Evolutionary conservation across 2,113 vertebrate genomes (phyloP).

Genomic region (Rhombomys opimus): DNA sequence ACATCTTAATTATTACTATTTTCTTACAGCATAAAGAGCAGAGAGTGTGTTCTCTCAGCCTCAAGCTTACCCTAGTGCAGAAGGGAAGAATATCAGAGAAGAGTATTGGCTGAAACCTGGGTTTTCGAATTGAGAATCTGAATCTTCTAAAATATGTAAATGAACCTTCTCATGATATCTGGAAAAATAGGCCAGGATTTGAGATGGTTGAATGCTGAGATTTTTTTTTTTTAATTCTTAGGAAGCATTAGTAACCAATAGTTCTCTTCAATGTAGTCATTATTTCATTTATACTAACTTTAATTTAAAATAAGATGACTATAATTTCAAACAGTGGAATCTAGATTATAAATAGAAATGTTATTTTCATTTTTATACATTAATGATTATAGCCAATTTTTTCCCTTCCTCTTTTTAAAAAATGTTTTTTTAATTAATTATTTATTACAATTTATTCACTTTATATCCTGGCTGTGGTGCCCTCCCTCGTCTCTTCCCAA

Average conservation of each 20-base stretch:
- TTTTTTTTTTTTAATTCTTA: not conserved
- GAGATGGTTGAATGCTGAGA: not conserved
- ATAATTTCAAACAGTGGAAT: conserved; percentile 29
- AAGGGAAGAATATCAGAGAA: not conserved
- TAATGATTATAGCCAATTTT: not conserved
- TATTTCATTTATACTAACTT: not conserved
- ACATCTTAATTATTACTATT: not conserved
- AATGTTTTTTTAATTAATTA: no score
- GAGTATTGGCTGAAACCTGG: not conserved
- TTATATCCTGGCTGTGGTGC: no score
- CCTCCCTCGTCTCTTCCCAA: no score
- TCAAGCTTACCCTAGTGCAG: no score
- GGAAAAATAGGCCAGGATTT: not conserved
- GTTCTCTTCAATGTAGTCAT: not conserved
- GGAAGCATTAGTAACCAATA: not conserved
- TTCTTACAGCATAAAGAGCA: not conserved
- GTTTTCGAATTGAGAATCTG: not conserved
- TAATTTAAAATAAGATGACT: not conserved
- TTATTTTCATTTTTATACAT: conserved; percentile 2
- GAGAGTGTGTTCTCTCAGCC: not conserved
- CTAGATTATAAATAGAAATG: not conserved
- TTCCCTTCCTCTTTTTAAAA: no score
- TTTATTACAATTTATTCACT: no score
- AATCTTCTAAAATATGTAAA: not conserved
- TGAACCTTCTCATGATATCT: not conserved